Evolutionary conservation across 2,888 invertebrate genomes (phyloP).

Genomic region (Petrophora chlorosata): DNA sequence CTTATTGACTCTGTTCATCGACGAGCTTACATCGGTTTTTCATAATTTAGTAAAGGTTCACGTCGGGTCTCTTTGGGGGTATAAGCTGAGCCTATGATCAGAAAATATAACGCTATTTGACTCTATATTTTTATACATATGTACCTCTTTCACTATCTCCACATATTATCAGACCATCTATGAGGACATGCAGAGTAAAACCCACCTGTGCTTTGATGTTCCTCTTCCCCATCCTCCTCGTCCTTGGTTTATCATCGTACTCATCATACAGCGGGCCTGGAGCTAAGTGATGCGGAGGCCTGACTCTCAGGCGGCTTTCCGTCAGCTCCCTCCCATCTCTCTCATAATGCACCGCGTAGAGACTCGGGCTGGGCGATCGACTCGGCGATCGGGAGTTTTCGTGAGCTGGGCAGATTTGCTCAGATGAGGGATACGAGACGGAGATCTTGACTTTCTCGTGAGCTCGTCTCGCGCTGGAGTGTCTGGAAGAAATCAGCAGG

Average conservation of each 20-base stretch:
- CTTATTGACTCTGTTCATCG: too few species aligned
- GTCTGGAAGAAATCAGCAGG: too few species aligned
- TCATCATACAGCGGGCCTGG: constrained; percentile 78
- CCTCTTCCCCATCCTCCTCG: constrained; percentile 91
- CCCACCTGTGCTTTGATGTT: constrained; percentile 94
- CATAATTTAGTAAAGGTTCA: too few species aligned
- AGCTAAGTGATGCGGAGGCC: constrained; percentile 70
- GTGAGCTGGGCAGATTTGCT: constrained; percentile 83
- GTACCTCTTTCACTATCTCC: too few species aligned
- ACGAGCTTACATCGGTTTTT: too few species aligned
- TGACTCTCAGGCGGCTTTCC: constrained; percentile 85
- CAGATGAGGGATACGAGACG: constrained; percentile 92
- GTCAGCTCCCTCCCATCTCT: constrained; percentile 86
- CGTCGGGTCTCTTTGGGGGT: too few species aligned
- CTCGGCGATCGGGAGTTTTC: constrained; percentile 72
- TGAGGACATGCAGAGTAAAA: not conserved
- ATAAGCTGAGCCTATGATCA: too few species aligned
- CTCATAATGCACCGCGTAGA: constrained; percentile 88
- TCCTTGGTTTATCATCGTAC: constrained; percentile 74
- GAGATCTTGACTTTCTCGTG: constrained; percentile 94
- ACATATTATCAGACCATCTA: too few species aligned
- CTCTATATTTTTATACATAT: too few species aligned
- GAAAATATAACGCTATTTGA: too few species aligned
- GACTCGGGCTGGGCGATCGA: constrained; percentile 73
- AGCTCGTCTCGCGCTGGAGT: constrained; percentile 84